phyloP scores from a whole-genome alignment of 2,113 vertebrate genomes.

The Pangasianodon hypophthalmus region DNA sequence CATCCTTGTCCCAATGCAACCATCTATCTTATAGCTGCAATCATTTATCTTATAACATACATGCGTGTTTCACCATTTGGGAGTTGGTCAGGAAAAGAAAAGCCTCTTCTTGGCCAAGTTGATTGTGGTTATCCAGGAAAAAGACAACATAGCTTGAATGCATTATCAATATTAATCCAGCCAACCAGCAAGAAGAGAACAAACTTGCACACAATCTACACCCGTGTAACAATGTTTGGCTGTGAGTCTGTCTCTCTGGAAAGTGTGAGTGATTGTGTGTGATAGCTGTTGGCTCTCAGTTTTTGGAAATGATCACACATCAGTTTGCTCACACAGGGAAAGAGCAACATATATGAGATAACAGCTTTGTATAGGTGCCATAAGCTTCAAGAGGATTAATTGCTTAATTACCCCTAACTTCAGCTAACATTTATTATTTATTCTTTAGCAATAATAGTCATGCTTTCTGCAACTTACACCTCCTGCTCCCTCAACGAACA shows the following conservation, averaged over 20 bases:
- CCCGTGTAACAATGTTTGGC: neutral
- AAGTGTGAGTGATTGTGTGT: conserved; percentile 1
- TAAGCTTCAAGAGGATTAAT: neutral
- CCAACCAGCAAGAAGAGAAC: conserved; percentile 22
- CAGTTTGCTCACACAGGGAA: neutral
- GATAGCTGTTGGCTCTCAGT: conserved; percentile 27
- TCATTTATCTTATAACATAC: neutral
- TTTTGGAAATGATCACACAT: neutral
- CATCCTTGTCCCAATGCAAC: neutral
- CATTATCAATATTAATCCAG: conserved; percentile 36
- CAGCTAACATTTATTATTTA: neutral
- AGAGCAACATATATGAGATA: conserved; percentile 10
- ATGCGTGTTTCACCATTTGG: neutral
- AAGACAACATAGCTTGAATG: neutral
- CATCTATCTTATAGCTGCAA: neutral
- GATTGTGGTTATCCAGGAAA: neutral
- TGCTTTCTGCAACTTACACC: neutral
- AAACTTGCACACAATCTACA: neutral
- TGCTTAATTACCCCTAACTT: neutral
- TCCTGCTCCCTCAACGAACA: neutral
- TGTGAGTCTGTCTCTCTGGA: neutral
- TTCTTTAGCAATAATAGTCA: neutral
- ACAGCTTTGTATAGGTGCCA: neutral
- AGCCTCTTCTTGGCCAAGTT: neutral
- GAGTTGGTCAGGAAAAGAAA: neutral